Percentiles rank a stretch among this genome's conserved stretches.
Evolutionary conservation across 1,140 invertebrate species (phyloP).

Genomic region (Latrodectus geometricus): DNA sequence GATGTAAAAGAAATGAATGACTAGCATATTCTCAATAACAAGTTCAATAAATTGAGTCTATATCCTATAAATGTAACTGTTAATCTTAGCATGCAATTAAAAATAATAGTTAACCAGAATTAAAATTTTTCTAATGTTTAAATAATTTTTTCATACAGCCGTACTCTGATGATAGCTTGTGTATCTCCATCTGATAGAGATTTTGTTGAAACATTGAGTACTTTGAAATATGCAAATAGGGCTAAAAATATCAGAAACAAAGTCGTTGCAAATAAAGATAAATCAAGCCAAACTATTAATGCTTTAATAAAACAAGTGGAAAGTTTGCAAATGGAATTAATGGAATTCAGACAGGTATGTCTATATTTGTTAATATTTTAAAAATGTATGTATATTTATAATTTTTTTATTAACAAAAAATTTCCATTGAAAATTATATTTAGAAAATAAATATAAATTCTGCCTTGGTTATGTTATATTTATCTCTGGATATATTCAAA

Average conservation of each 20-base stretch:
- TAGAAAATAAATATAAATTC: too few species aligned
- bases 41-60: too few species aligned
- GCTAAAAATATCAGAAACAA: conserved; percentile 98
- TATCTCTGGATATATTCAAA: too few species aligned
- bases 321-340: conserved; percentile 86
- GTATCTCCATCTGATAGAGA: conserved; percentile 96
- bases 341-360: conserved; percentile 89
- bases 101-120: background rate
- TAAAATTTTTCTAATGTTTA: background rate
- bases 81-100: background rate
- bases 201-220: conserved; percentile 98
- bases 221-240: conserved; percentile 95
- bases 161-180: conserved; percentile 98
- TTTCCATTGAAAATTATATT: too few species aligned
- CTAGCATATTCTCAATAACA: too few species aligned
- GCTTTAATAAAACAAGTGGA: conserved; percentile 88
- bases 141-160: conserved; percentile 76
- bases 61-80: background rate
- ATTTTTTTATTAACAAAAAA: too few species aligned
- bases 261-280: conserved; percentile 92
- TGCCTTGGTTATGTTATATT: too few species aligned
- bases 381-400: too few species aligned
- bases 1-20: too few species aligned
- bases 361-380: too few species aligned
- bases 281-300: conserved; percentile 91